A percentile compares a stretch with the other conserved stretches of the same genome.
These are phyloP conservation scores for Pelochelys cantorii DNA, from an alignment of 2,797 vertebrate species.

Conservation along the genomic window DNA sequence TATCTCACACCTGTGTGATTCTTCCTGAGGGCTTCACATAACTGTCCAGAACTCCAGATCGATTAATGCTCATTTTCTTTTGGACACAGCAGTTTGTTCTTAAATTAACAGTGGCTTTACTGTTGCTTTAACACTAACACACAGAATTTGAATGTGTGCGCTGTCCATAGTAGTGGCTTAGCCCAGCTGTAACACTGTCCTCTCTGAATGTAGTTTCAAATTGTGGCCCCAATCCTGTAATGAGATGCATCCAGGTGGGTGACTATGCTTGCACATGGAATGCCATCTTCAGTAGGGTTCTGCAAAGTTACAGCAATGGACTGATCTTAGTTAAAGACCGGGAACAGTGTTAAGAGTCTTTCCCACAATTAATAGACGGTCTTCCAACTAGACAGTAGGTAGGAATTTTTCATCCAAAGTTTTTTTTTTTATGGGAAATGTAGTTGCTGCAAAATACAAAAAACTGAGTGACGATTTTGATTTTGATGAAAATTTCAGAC, in stretches of 20 bases:
- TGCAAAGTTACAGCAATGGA: background rate
- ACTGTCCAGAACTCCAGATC: slow-evolving; percentile 14
- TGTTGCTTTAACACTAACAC: slow-evolving; percentile 30
- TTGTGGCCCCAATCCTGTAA: background rate
- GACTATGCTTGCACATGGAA: slow-evolving; percentile 4
- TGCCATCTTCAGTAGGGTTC: slow-evolving; percentile 14
- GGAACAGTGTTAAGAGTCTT: background rate
- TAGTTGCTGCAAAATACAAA: background rate
- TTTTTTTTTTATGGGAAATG: background rate
- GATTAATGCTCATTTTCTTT: slow-evolving; percentile 40
- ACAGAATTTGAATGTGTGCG: background rate
- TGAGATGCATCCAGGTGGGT: slow-evolving; percentile 4
- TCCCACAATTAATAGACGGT: background rate
- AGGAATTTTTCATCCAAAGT: background rate
- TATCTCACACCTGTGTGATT: background rate
- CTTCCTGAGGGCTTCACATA: slow-evolving; percentile 8
- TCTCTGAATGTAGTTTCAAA: slow-evolving; percentile 41
- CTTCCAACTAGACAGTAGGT: background rate
- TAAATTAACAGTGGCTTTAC: slow-evolving; percentile 57
- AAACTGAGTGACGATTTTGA: background rate
- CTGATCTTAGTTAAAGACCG: background rate
- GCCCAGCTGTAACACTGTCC: background rate
- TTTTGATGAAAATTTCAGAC: background rate
- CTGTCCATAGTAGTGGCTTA: background rate
- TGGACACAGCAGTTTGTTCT: slow-evolving; percentile 49